Evolutionary conservation across 2,113 vertebrate genomes (phyloP).

Genomic region (Hirundichthys speculiger): DNA sequence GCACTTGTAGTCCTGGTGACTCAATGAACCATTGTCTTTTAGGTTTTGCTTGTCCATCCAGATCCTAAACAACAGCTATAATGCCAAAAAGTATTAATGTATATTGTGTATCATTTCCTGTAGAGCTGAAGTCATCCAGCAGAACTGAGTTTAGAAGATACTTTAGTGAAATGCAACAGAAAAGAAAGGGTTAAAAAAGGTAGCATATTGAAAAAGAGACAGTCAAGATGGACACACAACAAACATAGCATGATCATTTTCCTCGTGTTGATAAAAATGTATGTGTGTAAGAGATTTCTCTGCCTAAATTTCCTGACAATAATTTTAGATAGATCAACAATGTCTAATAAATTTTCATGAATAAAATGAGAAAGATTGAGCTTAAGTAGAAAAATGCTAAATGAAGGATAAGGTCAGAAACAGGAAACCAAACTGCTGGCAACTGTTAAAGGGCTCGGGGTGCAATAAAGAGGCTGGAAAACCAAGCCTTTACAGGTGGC

Average conservation of each 20-base stretch:
- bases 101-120: slow-evolving; percentile 1
- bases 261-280: slow-evolving; percentile 47
- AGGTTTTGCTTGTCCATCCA: not conserved
- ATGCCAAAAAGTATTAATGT: slow-evolving; percentile 16
- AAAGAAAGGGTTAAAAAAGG: not conserved
- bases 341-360: slow-evolving; percentile 42
- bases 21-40: not conserved
- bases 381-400: slow-evolving; percentile 63
- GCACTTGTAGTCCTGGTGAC: slow-evolving; percentile 23
- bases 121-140: slow-evolving; percentile 4
- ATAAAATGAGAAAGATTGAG: slow-evolving; percentile 35
- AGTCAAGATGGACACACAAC: slow-evolving; percentile 4
- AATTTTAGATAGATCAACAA: slow-evolving; percentile 54
- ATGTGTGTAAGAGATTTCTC: slow-evolving; percentile 31
- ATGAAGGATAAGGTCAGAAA: slow-evolving; percentile 66
- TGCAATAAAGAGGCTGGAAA: slow-evolving; percentile 71
- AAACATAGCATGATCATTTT: slow-evolving; percentile 26
- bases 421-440: slow-evolving; percentile 60
- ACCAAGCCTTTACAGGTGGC: slow-evolving; percentile 88
- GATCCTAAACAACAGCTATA: not conserved
- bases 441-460: slow-evolving; percentile 59
- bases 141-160: not conserved
- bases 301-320: slow-evolving; percentile 65
- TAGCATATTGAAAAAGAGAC: too few species aligned
- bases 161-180: not conserved